Evolutionary conservation across 92 coral and sea anemone species (phyloP).

Genomic region (Epizoanthus stellaris): DNA sequence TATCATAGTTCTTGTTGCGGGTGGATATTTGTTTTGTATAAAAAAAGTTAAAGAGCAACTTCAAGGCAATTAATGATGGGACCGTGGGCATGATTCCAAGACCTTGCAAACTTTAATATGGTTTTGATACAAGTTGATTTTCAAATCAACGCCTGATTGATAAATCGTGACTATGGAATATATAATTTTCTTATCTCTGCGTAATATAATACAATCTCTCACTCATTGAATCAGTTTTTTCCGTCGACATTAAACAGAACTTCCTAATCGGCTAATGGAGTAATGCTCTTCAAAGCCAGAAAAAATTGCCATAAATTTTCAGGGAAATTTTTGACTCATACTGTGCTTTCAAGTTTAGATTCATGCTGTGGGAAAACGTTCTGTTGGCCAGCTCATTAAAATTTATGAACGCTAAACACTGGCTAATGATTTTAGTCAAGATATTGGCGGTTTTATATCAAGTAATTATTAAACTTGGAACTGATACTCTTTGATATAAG

Average conservation of each 20-base stretch:
- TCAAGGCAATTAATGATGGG: background rate
- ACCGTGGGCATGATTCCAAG: background rate
- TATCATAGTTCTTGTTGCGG: background rate
- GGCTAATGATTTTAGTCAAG: conserved; percentile 12
- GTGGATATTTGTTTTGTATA: conserved; percentile 10
- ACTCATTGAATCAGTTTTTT: background rate
- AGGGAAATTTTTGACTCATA: background rate
- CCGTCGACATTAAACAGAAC: background rate
- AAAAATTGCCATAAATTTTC: background rate
- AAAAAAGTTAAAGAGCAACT: background rate
- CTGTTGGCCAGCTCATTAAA: background rate
- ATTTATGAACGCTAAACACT: background rate
- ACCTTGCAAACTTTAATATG: background rate
- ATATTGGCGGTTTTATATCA: background rate
- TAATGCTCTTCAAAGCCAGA: background rate
- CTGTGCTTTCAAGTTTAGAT: background rate
- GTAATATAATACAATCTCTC: background rate
- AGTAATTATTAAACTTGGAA: background rate
- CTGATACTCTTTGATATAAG: background rate
- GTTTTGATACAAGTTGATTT: background rate
- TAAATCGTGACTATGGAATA: conserved; percentile 1
- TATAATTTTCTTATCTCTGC: conserved; percentile 4
- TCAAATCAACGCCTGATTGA: background rate
- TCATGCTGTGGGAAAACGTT: conserved; percentile 9
- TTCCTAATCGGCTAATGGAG: background rate